Conservation (phyloP, 2,113 vertebrate genomes). For the Phylloscopus trochiloides region DNA sequence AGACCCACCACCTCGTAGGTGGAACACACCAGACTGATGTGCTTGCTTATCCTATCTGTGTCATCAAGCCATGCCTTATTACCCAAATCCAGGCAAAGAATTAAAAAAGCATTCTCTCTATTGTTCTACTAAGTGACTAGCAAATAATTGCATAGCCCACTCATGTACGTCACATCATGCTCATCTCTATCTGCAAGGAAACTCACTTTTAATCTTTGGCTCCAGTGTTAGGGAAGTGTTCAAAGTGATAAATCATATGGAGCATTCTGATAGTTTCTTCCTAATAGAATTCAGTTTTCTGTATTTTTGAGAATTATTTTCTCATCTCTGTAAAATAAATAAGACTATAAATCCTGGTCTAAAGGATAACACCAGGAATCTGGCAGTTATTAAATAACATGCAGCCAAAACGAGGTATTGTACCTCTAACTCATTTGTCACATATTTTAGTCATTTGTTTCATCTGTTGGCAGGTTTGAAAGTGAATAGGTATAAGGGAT, state of each 20-base stretch:
- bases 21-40: neutral
- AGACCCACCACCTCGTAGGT: neutral
- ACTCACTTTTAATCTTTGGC: neutral
- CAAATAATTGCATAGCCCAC: neutral
- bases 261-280: neutral
- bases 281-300: neutral
- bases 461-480: neutral
- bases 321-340: neutral
- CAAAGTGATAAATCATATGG: neutral
- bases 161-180: neutral
- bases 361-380: neutral
- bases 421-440: neutral
- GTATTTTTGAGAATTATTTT: conserved; percentile 17
- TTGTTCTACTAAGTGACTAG: conserved; percentile 1
- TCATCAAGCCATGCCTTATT: neutral
- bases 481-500: neutral
- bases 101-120: neutral
- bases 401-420: neutral
- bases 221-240: neutral
- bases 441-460: neutral
- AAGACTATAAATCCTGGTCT: neutral
- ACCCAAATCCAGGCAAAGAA: neutral
- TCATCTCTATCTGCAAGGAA: neutral
- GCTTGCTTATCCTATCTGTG: neutral
- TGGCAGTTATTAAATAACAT: neutral